These are phyloP conservation scores for Drosophila sp. DNA, from an alignment of 1,140 invertebrate genomes.

Conservation along the genomic window DNA sequence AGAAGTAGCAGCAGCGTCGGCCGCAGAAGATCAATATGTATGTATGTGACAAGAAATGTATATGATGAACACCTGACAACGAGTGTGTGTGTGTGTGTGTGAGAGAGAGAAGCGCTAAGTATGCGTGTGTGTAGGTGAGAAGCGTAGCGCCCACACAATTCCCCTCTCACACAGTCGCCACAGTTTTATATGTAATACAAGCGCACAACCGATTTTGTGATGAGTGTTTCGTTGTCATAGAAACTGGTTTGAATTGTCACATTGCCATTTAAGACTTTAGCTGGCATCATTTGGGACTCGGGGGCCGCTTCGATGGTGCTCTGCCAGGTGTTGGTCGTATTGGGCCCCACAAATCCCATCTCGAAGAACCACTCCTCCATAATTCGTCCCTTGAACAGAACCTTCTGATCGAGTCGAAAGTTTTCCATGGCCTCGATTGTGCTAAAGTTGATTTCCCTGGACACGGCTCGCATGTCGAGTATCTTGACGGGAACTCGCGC, in stretches of 20 bases:
- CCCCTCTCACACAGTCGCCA: not conserved
- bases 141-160: slow-evolving; percentile 26
- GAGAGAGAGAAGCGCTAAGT: slow-evolving; percentile 27
- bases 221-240: slow-evolving; percentile 97
- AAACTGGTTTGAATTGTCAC: slow-evolving; percentile 99
- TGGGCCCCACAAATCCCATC: slow-evolving; percentile 99
- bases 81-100: slow-evolving; percentile 9
- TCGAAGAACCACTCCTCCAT: slow-evolving; percentile 99
- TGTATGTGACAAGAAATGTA: slow-evolving; percentile 16
- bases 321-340: slow-evolving; percentile 99
- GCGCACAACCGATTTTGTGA: slow-evolving; percentile 97
- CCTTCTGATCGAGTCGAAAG: slow-evolving; percentile 98
- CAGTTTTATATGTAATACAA: slow-evolving; percentile 94
- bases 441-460: slow-evolving; percentile 99
- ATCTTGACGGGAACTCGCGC: slow-evolving; percentile 98
- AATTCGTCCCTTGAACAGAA: slow-evolving; percentile 92
- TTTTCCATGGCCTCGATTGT: slow-evolving; percentile 98
- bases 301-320: slow-evolving; percentile 99
- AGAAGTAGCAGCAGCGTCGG: not conserved
- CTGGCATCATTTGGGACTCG: slow-evolving; percentile 99
- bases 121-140: slow-evolving; percentile 13
- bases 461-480: slow-evolving; percentile 97
- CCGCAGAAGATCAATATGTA: slow-evolving; percentile 46
- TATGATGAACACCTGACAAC: slow-evolving; percentile 47
- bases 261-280: slow-evolving; percentile 98